Evolutionary conservation across 2,888 invertebrate genomes (phyloP).

Genomic region (Macropis europaea): DNA sequence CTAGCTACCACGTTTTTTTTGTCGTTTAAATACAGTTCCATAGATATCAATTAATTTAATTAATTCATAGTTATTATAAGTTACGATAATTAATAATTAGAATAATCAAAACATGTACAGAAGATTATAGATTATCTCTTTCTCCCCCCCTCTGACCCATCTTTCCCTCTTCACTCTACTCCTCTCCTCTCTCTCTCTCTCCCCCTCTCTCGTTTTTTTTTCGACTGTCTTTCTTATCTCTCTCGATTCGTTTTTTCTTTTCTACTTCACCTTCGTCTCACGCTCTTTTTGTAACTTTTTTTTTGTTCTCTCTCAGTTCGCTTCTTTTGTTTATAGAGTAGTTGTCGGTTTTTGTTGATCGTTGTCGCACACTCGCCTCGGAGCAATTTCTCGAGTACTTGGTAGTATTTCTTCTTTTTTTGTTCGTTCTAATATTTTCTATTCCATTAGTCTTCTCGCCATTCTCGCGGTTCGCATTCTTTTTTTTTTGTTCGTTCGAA

Average conservation of each 20-base stretch:
- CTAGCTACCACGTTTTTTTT: constrained; percentile 78
- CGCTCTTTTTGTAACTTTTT: constrained; percentile 28
- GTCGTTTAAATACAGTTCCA: constrained; percentile 76
- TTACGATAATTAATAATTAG: constrained; percentile 78
- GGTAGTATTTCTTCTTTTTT: constrained; percentile 45
- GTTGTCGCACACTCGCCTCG: constrained; percentile 69
- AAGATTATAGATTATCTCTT: constrained; percentile 77
- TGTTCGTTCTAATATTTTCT: constrained; percentile 28
- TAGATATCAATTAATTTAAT: constrained; percentile 78
- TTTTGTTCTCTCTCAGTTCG: constrained; percentile 30
- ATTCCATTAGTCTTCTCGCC: background rate
- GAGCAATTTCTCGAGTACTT: constrained; percentile 60
- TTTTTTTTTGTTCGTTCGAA: constrained; percentile 18
- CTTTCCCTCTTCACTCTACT: constrained; percentile 32
- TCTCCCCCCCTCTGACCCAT: constrained; percentile 38
- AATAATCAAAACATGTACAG: constrained; percentile 79
- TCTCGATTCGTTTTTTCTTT: background rate
- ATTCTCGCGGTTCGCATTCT: constrained; percentile 4
- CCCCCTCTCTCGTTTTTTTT: constrained; percentile 24
- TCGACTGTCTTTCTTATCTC: constrained; percentile 7
- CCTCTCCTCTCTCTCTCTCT: constrained; percentile 27
- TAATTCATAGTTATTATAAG: constrained; percentile 78
- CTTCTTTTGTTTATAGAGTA: constrained; percentile 46
- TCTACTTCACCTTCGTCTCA: constrained; percentile 27
- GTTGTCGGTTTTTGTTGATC: constrained; percentile 60